Evolutionary conservation across 2,888 invertebrate genomes (phyloP).

Genomic region (Augiades crinisus): DNA sequence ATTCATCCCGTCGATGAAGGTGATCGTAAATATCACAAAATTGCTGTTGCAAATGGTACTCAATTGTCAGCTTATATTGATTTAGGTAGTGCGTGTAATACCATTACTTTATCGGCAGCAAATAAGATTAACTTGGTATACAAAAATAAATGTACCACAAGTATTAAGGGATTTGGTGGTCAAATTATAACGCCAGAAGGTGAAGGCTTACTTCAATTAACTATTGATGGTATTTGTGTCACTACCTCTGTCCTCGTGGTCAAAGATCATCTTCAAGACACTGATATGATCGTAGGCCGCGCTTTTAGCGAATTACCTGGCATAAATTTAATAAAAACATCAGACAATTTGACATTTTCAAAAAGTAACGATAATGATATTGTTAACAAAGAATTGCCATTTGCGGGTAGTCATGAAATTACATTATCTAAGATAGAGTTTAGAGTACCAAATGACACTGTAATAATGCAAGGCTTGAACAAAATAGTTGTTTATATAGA

Average conservation of each 20-base stretch:
- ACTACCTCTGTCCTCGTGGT: slow-evolving; percentile 5
- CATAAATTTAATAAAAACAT: slow-evolving; percentile 9
- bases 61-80: not conserved
- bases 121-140: not conserved
- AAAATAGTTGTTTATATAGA: not conserved
- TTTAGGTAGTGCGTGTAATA: slow-evolving; percentile 6
- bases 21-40: slow-evolving; percentile 2
- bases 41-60: not conserved
- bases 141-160: slow-evolving; percentile 7
- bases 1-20: not conserved
- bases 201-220: not conserved
- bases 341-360: slow-evolving; percentile 4
- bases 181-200: slow-evolving; percentile 19
- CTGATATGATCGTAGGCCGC: slow-evolving; percentile 16
- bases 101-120: slow-evolving; percentile 14
- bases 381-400: not conserved
- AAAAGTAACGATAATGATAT: slow-evolving; percentile 4
- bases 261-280: slow-evolving; percentile 9
- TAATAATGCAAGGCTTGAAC: not conserved
- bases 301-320: slow-evolving; percentile 19
- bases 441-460: not conserved
- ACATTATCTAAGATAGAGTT: not conserved
- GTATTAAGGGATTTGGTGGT: slow-evolving; percentile 19
- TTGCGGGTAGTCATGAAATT: not conserved
- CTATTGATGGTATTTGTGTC: slow-evolving; percentile 12